A percentile compares a stretch with the other conserved stretches of the same genome.
These are phyloP conservation scores for Drosophila monieri DNA, from an alignment of 2,888 invertebrate species.

Conservation along the genomic window DNA sequence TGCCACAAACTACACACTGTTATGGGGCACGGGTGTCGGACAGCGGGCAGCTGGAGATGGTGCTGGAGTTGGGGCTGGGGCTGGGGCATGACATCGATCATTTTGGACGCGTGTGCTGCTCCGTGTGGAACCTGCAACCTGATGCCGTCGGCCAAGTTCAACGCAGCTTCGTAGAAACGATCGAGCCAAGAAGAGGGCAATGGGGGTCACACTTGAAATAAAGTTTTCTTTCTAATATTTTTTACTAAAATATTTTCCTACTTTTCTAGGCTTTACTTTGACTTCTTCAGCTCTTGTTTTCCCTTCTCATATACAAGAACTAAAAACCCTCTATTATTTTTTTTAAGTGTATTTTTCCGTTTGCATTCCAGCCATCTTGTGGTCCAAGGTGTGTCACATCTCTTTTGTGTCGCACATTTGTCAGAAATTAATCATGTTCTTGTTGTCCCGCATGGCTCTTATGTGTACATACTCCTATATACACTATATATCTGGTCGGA, in stretches of 20 bases:
- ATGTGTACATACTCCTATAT: constrained; percentile 25
- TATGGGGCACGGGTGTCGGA: neutral
- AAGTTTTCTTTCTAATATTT: neutral
- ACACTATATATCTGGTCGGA: constrained; percentile 22
- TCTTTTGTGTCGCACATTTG: constrained; percentile 83
- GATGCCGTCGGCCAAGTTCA: constrained; percentile 68
- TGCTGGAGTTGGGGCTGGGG: neutral
- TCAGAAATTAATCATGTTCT: constrained; percentile 84
- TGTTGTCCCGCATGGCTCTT: constrained; percentile 57
- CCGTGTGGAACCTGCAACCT: constrained; percentile 62
- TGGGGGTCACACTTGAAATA: constrained; percentile 6
- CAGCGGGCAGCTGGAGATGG: constrained; percentile 21
- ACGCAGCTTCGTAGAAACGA: constrained; percentile 44
- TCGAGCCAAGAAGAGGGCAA: constrained; percentile 11
- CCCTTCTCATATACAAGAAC: no score
- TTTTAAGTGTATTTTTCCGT: constrained; percentile 15
- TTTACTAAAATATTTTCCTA: neutral
- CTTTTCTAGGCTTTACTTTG: neutral
- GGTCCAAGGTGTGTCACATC: constrained; percentile 80
- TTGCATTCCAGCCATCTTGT: constrained; percentile 68
- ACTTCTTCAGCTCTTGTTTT: neutral
- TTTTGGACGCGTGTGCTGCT: constrained; percentile 71
- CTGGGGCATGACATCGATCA: constrained; percentile 61
- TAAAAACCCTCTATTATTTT: neutral
- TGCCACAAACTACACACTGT: constrained; percentile 17